Evolutionary conservation across 1,140 invertebrate species (phyloP).

Genomic region (Psilanteris sp.): DNA sequence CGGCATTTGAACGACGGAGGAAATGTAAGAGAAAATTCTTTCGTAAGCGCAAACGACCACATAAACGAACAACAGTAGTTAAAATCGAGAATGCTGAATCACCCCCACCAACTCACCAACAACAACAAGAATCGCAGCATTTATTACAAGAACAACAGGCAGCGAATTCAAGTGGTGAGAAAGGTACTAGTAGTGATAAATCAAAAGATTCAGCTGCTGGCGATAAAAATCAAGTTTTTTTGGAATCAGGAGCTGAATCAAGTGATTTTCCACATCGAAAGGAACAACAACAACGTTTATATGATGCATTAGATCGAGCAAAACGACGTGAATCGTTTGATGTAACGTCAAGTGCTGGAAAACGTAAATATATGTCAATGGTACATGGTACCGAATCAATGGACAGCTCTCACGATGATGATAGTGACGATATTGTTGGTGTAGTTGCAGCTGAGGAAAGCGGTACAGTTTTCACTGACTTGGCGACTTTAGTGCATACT

Average conservation of each 20-base stretch:
- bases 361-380: slow-evolving; percentile 70
- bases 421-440: slow-evolving; percentile 73
- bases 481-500: slow-evolving; percentile 78
- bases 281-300: background rate
- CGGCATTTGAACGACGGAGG: slow-evolving; percentile 61
- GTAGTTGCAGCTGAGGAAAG: slow-evolving; percentile 69
- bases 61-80: slow-evolving; percentile 64
- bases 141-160: background rate
- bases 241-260: slow-evolving; percentile 31
- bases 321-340: slow-evolving; percentile 13
- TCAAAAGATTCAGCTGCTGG: slow-evolving; percentile 56
- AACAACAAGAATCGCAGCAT: background rate
- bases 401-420: slow-evolving; percentile 76
- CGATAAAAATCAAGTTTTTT: slow-evolving; percentile 44
- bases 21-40: slow-evolving; percentile 77
- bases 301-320: slow-evolving; percentile 60
- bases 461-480: slow-evolving; percentile 79
- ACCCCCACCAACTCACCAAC: background rate
- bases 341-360: slow-evolving; percentile 24
- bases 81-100: slow-evolving; percentile 50
- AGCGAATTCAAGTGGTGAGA: slow-evolving; percentile 24
- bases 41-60: slow-evolving; percentile 74
- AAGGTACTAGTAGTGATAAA: slow-evolving; percentile 47
- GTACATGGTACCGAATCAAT: slow-evolving; percentile 71
- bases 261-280: slow-evolving; percentile 18